Evolutionary conservation across 2,888 invertebrate species (phyloP), one percentile per base, ranked within the genome.

Genomic region (Drosophila koepferae): DNA sequence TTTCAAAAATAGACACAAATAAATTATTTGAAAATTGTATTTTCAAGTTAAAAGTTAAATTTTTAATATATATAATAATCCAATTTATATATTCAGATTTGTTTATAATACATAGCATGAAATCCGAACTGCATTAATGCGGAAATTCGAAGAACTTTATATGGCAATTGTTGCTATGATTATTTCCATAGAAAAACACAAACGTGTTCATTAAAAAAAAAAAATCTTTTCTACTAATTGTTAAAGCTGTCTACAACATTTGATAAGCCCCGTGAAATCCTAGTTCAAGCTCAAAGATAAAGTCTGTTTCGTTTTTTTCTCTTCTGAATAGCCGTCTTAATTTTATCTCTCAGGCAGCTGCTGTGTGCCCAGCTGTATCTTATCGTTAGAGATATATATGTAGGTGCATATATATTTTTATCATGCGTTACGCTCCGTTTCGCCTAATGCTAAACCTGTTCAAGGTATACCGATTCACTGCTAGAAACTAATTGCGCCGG

Each of bases 331-430:
- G 18, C 5, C 4, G 18, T 3, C 36, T 14, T 55, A 16, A 28
- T 48, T 41, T 18, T 56, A 60, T 69, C 41, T 53, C 43, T 36
- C 14, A 20, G 20, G 36, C 53, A 43, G 28, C 54, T 63, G 20
- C 23, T 46, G 23, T 46, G 7, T 23, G 20, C 5, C 18, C 51
- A 40, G 31, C 14, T 41, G 44, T 75, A 61, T 65, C 68, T 80
- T 80, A 80, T 72, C 81, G 20, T 9, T 14, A 20, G 20, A 77
- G 59, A 73, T 58, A 68, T 31, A 49, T 8, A 62, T 66, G 70
- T 77, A 43, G 4, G 6, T n/a, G 9, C 8, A 43, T 18, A 23
- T 23, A 23, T 46, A 23, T 77, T 74, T 81, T 61, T 58, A 69
- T 59, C 59, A 56, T 28, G 46, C 34, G n/a, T 53, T 31, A 40